Conservation (phyloP, 2,113 vertebrate genomes). For the Sphyrna mokarran region DNA sequence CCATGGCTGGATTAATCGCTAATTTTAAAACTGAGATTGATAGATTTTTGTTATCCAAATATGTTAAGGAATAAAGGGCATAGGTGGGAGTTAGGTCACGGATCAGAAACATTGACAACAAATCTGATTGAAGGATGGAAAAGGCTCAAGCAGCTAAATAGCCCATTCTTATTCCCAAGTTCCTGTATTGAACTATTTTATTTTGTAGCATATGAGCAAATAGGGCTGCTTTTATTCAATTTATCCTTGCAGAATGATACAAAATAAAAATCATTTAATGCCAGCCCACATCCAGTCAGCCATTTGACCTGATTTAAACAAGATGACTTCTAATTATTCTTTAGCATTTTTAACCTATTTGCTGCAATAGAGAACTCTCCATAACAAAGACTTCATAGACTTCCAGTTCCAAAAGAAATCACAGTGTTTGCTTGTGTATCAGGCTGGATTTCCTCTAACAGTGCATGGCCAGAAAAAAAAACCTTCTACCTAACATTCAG, state of each 20-base stretch:
- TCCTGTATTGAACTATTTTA: background rate
- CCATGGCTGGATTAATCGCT: background rate
- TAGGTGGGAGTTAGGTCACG: background rate
- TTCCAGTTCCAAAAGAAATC: background rate
- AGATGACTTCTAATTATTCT: slow-evolving; percentile 1
- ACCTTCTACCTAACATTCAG: background rate
- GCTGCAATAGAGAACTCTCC: background rate
- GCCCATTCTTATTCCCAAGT: background rate
- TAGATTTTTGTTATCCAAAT: background rate
- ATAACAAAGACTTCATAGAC: background rate
- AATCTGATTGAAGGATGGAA: background rate
- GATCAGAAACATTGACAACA: background rate
- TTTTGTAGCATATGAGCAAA: background rate
- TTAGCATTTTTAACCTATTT: background rate
- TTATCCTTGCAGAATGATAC: background rate
- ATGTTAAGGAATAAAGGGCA: background rate
- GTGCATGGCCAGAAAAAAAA: background rate
- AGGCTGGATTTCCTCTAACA: background rate
- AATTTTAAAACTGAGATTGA: background rate
- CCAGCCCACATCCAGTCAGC: background rate
- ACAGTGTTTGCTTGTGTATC: background rate
- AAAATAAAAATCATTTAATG: background rate
- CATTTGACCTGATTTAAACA: background rate
- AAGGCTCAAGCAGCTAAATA: background rate
- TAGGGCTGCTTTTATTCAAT: background rate